phyloP scores from a whole-genome alignment of 2,797 vertebrate species.

The Acanthis flammea region DNA sequence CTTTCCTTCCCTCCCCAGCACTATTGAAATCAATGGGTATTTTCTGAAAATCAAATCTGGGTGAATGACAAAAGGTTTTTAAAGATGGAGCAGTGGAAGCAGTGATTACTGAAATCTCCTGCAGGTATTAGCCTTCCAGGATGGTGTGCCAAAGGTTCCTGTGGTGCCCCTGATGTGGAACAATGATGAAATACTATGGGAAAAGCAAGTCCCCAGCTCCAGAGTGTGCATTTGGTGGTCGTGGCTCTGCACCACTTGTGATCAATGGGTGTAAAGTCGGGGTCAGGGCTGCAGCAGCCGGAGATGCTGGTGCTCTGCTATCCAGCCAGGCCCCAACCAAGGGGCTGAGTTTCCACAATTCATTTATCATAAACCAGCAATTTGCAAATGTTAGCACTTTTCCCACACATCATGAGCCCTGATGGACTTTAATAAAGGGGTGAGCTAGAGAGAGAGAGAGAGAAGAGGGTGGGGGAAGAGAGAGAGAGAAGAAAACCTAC shows the following conservation, averaged over 20 bases:
- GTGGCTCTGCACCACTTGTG: conserved; percentile 74
- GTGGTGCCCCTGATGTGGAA: conserved; percentile 55
- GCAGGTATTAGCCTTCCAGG: conserved; percentile 71
- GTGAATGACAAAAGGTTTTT: conserved; percentile 36
- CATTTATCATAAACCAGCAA: conserved; percentile 76
- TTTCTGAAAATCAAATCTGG: not conserved
- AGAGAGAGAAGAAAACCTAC: conserved; percentile 32
- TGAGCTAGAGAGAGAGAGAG: not conserved
- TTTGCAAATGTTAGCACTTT: conserved; percentile 79
- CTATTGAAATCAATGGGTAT: not conserved
- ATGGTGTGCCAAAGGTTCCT: conserved; percentile 64
- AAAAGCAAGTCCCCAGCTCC: conserved; percentile 68
- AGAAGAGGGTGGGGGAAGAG: not conserved
- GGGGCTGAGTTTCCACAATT: conserved; percentile 73
- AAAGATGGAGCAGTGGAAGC: conserved; percentile 44
- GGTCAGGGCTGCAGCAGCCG: conserved; percentile 72
- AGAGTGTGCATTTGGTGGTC: conserved; percentile 67
- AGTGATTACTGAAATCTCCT: conserved; percentile 67
- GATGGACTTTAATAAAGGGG: conserved; percentile 72
- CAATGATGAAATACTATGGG: conserved; percentile 74
- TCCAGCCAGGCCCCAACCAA: conserved; percentile 66
- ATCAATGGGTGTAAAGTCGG: conserved; percentile 74
- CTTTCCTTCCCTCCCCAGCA: not conserved
- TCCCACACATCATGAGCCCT: conserved; percentile 68
- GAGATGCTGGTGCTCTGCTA: conserved; percentile 68